These are phyloP conservation scores for Triplophysa bombifrons DNA, from an alignment of 2,797 vertebrate genomes.

Conservation along the genomic window DNA sequence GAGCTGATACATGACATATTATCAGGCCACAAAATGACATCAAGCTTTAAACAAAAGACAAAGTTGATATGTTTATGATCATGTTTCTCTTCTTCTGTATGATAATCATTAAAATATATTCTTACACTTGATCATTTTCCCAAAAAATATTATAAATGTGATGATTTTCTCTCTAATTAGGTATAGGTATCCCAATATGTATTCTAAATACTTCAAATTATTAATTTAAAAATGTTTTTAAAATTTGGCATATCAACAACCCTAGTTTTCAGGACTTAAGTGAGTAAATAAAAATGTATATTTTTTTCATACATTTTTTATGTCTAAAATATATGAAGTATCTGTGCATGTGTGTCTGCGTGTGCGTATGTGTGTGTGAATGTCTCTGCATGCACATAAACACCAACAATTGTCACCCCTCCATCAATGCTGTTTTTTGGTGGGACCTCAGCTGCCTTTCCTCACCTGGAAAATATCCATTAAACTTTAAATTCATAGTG, in stretches of 20 bases:
- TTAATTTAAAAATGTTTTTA: too few species aligned
- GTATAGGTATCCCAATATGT: too few species aligned
- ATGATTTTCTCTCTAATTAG: background rate
- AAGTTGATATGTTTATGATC: background rate
- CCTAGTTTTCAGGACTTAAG: too few species aligned
- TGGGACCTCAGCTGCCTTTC: constrained; percentile 47
- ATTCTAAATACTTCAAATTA: too few species aligned
- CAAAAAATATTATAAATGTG: too few species aligned
- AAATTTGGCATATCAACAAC: too few species aligned
- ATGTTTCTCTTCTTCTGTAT: too few species aligned
- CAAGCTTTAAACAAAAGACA: background rate
- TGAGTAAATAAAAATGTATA: too few species aligned
- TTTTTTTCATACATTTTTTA: background rate
- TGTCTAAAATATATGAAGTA: background rate
- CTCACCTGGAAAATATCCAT: constrained; percentile 54
- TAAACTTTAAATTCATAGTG: constrained; percentile 38
- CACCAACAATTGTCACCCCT: background rate
- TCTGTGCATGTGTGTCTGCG: background rate
- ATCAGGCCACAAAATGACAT: background rate
- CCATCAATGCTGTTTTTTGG: background rate
- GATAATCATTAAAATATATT: too few species aligned
- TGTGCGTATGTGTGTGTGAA: background rate
- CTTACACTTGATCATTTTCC: too few species aligned
- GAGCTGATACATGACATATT: background rate
- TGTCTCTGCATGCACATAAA: constrained; percentile 10